phyloP scores from a whole-genome alignment of 2,888 invertebrate genomes.

The Calliphora vomitoria region DNA sequence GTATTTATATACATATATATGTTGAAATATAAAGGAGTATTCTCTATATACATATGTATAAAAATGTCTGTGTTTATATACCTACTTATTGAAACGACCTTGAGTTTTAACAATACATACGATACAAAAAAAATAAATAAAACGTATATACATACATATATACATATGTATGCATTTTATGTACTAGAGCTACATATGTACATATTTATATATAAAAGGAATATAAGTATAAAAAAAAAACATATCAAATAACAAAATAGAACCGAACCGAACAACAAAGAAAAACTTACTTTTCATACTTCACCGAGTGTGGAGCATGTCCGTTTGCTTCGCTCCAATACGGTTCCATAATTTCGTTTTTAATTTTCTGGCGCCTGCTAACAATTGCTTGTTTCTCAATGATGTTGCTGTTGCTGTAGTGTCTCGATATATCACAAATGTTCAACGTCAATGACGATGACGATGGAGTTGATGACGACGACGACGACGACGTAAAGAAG shows the following conservation, averaged over 20 bases:
- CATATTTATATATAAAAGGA: not conserved
- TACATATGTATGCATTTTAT: slow-evolving; percentile 1
- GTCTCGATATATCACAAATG: slow-evolving; percentile 7
- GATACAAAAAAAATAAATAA: not conserved
- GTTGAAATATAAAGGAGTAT: not conserved
- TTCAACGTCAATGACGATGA: slow-evolving; percentile 29
- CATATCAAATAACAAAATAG: not conserved
- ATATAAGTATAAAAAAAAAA: not conserved
- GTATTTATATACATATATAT: not conserved
- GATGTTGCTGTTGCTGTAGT: slow-evolving; percentile 45
- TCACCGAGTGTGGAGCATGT: slow-evolving; percentile 84
- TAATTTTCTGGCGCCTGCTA: slow-evolving; percentile 69
- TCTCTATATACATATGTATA: not conserved
- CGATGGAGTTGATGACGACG: not conserved
- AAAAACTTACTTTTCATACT: slow-evolving; percentile 84
- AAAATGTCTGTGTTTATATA: not conserved
- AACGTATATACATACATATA: not conserved
- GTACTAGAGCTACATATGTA: slow-evolving; percentile 2
- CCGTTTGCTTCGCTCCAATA: slow-evolving; percentile 84
- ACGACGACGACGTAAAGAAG: not conserved
- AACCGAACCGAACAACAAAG: slow-evolving; percentile 17
- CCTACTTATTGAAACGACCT: slow-evolving; percentile 29
- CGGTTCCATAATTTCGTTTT: slow-evolving; percentile 81
- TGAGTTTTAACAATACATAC: slow-evolving; percentile 29
- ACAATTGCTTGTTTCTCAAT: slow-evolving; percentile 51